Conservation (phyloP, 2,797 vertebrate genomes). For the Heterohyrax brucei region DNA sequence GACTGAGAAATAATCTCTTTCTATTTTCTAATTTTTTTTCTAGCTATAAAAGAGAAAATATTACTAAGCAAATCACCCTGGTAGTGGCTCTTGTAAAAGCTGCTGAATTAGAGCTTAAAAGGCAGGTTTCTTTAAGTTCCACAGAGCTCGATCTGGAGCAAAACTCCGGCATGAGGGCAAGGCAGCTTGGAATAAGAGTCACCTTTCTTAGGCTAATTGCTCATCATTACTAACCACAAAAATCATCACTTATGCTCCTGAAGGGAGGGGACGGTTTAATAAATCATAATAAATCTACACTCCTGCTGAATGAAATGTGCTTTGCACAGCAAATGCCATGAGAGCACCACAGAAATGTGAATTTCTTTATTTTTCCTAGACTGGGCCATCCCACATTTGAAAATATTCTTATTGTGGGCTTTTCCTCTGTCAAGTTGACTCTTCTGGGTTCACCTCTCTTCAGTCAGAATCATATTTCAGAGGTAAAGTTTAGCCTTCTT, state of each 20-base stretch:
- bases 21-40: conserved; percentile 21
- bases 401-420: conserved; percentile 18
- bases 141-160: conserved; percentile 48
- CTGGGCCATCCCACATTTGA: not conserved
- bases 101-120: conserved; percentile 44
- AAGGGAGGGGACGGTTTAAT: conserved; percentile 32
- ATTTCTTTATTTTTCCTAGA: conserved; percentile 25
- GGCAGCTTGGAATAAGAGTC: conserved; percentile 38
- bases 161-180: conserved; percentile 31
- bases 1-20: not conserved
- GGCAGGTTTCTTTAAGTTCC: conserved; percentile 19
- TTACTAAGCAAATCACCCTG: not conserved
- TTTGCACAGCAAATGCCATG: conserved; percentile 44
- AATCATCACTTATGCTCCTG: conserved; percentile 64
- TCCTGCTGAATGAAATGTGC: conserved; percentile 36
- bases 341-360: not conserved
- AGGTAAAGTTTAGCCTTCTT: not conserved
- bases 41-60: conserved; percentile 57
- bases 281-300: conserved; percentile 67
- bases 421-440: conserved; percentile 17
- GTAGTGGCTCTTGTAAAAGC: conserved; percentile 31
- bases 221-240: conserved; percentile 74
- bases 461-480: not conserved
- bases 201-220: conserved; percentile 71
- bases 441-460: not conserved